Evolutionary conservation across 2,888 invertebrate genomes (phyloP), one percentile per base, ranked within the genome.

Genomic region (Morinoia aosen): DNA sequence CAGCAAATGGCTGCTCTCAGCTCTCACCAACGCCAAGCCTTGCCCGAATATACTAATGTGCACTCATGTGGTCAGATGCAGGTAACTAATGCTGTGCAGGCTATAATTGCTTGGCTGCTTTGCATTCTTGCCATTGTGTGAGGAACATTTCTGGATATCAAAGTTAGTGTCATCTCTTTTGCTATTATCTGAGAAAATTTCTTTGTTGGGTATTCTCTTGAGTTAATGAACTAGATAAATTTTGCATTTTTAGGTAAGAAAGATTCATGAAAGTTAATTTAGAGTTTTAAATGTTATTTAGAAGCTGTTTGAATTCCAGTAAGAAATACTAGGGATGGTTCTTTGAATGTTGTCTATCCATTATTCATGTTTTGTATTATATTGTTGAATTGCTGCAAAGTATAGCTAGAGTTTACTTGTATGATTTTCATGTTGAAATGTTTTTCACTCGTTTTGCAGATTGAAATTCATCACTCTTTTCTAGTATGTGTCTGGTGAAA

Each of bases 1-100:
- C 95, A 95, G 48, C 95, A 95, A 61, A 95, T 95, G 95, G 95
- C 95, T 95, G 95, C 95, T 58, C 95, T 95, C 61, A 95, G 61
- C 64, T 56, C 64, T n/a, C 95, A 95, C 39, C 58, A 64, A 64
- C 58, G 95, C 7, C 61, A 95, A 61, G 61, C 40, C 61, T 64
- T 95, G 95, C 93, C 93, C 3, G 19, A 93, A 56, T 10, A 39
- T 57, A 93, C 93, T 93, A 93, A 93, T 93, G 90, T 40, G 90
- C 93, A 57, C 33, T 56, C 93, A 25, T 93, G 93, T 93, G 93
- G 93, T 93, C 93, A 93, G 57, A 93, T 10, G 57, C 93, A 93
- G 93, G 93, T 93, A 93, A 93, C 93, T 93, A 93, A 93, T 90
- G 90, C 90, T 90, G 11, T 90, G 11, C 90, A 90, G 39, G 90